Evolutionary conservation across 2,888 invertebrate species (phyloP).

Genomic region (Drosophila seclusa): DNA sequence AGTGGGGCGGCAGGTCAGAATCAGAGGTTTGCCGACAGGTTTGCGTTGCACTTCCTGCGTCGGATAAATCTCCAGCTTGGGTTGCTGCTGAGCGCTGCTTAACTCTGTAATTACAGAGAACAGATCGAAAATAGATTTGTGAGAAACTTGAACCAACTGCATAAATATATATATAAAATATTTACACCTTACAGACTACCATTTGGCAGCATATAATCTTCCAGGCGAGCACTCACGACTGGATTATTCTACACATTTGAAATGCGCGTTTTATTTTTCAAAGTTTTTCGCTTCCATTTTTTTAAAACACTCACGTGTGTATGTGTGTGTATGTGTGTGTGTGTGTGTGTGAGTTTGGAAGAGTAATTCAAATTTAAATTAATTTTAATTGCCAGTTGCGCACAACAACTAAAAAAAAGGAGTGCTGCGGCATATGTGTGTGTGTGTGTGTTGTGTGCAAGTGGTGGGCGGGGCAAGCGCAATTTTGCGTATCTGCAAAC

Average conservation of each 20-base stretch:
- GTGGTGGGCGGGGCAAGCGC: slow-evolving; percentile 26
- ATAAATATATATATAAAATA: not conserved
- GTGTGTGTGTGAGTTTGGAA: slow-evolving; percentile 17
- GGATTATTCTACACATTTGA: not conserved
- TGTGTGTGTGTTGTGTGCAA: not conserved
- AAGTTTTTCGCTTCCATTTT: slow-evolving; percentile 11
- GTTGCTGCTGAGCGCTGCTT: slow-evolving; percentile 77
- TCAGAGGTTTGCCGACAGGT: slow-evolving; percentile 90
- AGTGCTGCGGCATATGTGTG: not conserved
- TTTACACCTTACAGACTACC: not conserved
- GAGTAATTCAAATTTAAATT: slow-evolving; percentile 75
- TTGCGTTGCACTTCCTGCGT: slow-evolving; percentile 89
- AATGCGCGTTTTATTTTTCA: slow-evolving; percentile 23
- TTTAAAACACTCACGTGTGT: not conserved
- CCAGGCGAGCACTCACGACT: slow-evolving; percentile 2
- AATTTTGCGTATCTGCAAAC: slow-evolving; percentile 34
- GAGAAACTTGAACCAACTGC: not conserved
- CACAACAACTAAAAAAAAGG: slow-evolving; percentile 27
- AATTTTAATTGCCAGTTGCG: slow-evolving; percentile 74
- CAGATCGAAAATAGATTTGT: no score
- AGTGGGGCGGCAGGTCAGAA: slow-evolving; percentile 91
- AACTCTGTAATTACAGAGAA: slow-evolving; percentile 63
- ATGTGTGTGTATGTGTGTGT: not conserved
- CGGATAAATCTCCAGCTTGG: slow-evolving; percentile 89
- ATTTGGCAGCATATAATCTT: not conserved